phyloP scores from a whole-genome alignment of 1,140 invertebrate species.

The Pseudomyrmex sp. region DNA sequence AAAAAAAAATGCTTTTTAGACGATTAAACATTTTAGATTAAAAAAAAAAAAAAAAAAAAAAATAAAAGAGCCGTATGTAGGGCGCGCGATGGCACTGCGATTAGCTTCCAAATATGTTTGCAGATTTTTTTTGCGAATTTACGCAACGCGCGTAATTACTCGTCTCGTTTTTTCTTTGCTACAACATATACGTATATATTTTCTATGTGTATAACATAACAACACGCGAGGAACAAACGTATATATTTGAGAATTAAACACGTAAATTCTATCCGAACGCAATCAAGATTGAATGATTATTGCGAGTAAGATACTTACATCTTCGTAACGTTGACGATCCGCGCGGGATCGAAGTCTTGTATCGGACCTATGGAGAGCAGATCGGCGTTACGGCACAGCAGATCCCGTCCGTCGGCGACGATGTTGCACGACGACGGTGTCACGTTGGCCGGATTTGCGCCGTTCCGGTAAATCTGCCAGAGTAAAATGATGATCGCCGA shows the following conservation, averaged over 20 bases:
- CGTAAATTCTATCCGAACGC: no score
- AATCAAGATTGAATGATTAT: no score
- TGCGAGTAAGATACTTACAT: conserved; percentile 69
- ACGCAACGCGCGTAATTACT: background rate
- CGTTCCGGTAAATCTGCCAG: conserved; percentile 49
- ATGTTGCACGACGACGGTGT: conserved; percentile 70
- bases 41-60: no score
- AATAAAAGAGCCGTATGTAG: conserved; percentile 48
- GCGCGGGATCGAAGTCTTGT: conserved; percentile 60
- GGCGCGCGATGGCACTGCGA: conserved; percentile 5
- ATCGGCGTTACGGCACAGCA: conserved; percentile 74
- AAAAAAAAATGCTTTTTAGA: no score
- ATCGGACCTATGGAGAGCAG: conserved; percentile 71
- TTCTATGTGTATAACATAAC: background rate
- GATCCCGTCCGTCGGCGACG: conserved; percentile 74
- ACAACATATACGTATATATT: background rate
- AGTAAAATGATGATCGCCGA: conserved; percentile 59
- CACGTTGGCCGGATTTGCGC: background rate
- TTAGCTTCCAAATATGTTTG: background rate
- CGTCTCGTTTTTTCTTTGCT: background rate
- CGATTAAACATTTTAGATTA: no score
- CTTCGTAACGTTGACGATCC: conserved; percentile 74
- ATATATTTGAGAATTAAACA: no score
- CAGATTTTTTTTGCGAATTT: background rate
- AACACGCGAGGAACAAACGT: background rate